Evolutionary conservation across 2,888 invertebrate genomes (phyloP), one percentile per base, ranked within the genome.

Genomic region (Endotricha flammealis): DNA sequence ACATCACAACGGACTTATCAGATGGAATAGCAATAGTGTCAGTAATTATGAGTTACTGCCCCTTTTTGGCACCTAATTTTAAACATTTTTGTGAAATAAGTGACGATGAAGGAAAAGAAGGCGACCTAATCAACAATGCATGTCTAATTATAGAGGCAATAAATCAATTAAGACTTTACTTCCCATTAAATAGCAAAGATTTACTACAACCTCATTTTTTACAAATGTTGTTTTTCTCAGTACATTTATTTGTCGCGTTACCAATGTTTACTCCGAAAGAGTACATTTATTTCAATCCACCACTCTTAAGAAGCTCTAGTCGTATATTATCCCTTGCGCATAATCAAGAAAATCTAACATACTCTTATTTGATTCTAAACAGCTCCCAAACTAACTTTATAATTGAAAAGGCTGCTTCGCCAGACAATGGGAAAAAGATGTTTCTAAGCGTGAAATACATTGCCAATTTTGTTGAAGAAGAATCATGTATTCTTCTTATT

Each of bases 1-100:
- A 89, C 52, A 79, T 91, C 34, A 85, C 87, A 1, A 60, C 64
- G 1, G 88, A 89, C 59, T 60, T 91, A 23, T 64, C 68, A 12
- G 90, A 91, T 49, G 86, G 90, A 1, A 58, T 90, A 13, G 88
- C 89, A 11, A 58, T 91, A 13, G 83, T 86, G 29, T 86, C 89
- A 4, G 69, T 87, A 3, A 88, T 90, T 29, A 62, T 82, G n/a
- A 76, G 76, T 29, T 88, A 88, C 49, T 91, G 91, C 53, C 88
- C 91, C 0, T 91, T 89, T 57, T 53, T 91, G 24, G 56, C 57
- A 16, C 59, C 81, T 0, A 65, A 83, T 31, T 87, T 78, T 50
- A 72, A 86, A 23, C 47, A 55, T 12, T 85, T 88, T 38, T 74
- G 88, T 48, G 88, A 87, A 50, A 46, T 80, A 20, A 20, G 8